These are phyloP conservation scores for Hedychridium roseum DNA, from an alignment of 2,888 invertebrate genomes.

Conservation along the genomic window DNA sequence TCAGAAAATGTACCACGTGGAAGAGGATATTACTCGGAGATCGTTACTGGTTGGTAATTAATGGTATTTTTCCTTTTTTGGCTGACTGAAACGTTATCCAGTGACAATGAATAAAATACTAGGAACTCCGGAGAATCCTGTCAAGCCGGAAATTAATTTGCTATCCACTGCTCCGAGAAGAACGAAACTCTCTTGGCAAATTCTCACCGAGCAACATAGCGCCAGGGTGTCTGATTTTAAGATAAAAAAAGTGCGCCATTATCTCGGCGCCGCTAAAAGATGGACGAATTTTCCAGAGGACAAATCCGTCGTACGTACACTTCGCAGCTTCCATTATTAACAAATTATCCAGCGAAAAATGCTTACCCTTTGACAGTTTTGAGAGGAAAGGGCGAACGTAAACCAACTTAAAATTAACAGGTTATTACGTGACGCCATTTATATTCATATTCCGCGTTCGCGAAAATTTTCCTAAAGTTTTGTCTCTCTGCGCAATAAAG, in stretches of 20 bases:
- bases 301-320: conserved; percentile 68
- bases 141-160: conserved; percentile 16
- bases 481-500: too few species aligned
- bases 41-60: conserved; percentile 67
- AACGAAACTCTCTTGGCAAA: conserved; percentile 65
- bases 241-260: conserved; percentile 64
- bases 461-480: too few species aligned
- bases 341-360: neutral
- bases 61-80: conserved; percentile 55
- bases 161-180: conserved; percentile 31
- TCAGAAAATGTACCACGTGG: conserved; percentile 35
- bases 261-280: conserved; percentile 69
- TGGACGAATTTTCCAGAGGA: conserved; percentile 74
- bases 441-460: neutral
- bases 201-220: conserved; percentile 68
- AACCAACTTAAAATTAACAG: neutral
- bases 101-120: conserved; percentile 50
- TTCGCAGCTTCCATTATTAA: neutral
- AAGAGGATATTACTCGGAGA: conserved; percentile 72
- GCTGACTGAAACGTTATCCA: conserved; percentile 62
- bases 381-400: neutral
- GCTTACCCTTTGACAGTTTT: neutral
- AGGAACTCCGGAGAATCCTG: conserved; percentile 31
- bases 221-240: conserved; percentile 64
- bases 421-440: neutral